phyloP scores from a whole-genome alignment of 2,113 vertebrate species.

The Grus americana region DNA sequence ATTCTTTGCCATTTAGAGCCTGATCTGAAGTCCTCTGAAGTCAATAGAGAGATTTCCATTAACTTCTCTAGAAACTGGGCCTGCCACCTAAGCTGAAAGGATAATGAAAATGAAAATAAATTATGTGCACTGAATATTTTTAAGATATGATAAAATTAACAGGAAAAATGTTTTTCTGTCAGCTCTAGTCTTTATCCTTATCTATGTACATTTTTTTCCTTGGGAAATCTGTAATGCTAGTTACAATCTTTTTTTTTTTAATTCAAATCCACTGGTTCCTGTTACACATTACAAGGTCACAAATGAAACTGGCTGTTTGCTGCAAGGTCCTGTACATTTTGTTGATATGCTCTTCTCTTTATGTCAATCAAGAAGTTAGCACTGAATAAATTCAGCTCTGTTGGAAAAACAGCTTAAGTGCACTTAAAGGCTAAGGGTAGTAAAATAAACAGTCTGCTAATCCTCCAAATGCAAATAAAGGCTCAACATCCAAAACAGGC shows the following conservation, averaged over 20 bases:
- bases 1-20: neutral
- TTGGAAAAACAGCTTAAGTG: constrained; percentile 35
- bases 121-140: neutral
- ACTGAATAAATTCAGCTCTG: constrained; percentile 36
- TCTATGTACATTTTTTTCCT: neutral
- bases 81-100: neutral
- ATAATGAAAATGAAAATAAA: constrained; percentile 33
- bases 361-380: constrained; percentile 40
- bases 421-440: constrained; percentile 40
- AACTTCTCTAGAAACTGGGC: neutral
- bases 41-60: constrained; percentile 6
- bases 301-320: neutral
- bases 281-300: neutral
- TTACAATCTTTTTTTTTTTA: neutral
- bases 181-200: neutral
- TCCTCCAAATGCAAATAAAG: constrained; percentile 54
- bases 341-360: neutral
- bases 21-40: neutral
- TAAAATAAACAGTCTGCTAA: constrained; percentile 51
- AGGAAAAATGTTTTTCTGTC: neutral
- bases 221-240: neutral
- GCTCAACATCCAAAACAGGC: neutral
- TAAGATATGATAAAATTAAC: constrained; percentile 24
- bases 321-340: neutral
- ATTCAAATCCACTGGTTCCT: neutral